A percentile compares a stretch with the other conserved stretches of the same genome.
These are phyloP conservation scores for Bombus pyrosoma DNA, from an alignment of 1,140 invertebrate genomes.

Conservation along the genomic window DNA sequence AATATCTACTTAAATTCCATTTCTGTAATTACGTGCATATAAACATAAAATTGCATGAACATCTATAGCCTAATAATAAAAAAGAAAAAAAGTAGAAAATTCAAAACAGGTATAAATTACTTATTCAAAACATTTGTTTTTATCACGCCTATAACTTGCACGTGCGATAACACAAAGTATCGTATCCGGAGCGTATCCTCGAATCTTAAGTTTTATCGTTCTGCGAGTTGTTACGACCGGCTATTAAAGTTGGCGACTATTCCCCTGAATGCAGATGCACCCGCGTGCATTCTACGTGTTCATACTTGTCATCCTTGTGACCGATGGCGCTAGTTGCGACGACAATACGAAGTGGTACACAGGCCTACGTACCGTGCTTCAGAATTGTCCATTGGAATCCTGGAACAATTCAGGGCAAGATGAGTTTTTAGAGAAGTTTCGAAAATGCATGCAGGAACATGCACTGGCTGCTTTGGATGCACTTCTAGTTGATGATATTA, in stretches of 20 bases:
- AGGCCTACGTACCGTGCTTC: slow-evolving; percentile 62
- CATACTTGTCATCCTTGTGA: slow-evolving; percentile 42
- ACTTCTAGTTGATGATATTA: slow-evolving; percentile 71
- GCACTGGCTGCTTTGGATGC: slow-evolving; percentile 68
- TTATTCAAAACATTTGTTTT: not conserved
- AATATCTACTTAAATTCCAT: too few relatives aligned
- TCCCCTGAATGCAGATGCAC: slow-evolving; percentile 63
- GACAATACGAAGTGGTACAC: slow-evolving; percentile 66
- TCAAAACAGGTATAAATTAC: too few relatives aligned
- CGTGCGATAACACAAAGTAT: not conserved
- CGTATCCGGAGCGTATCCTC: too few relatives aligned
- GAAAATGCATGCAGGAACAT: slow-evolving; percentile 71
- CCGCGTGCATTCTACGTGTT: slow-evolving; percentile 52
- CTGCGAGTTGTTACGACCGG: not conserved
- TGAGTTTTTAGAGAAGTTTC: slow-evolving; percentile 68
- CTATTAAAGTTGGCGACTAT: not conserved
- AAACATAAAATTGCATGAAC: too few relatives aligned
- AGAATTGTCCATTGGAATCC: slow-evolving; percentile 66
- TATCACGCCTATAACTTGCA: not conserved
- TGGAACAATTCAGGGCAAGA: slow-evolving; percentile 54
- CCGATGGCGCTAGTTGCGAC: slow-evolving; percentile 50
- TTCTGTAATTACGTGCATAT: too few relatives aligned
- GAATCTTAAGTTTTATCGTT: not conserved
- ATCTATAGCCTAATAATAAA: too few relatives aligned
- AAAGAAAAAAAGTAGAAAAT: too few relatives aligned